Evolutionary conservation across 2,113 vertebrate genomes (phyloP).

Genomic region (Phyllostomus hastatus): DNA sequence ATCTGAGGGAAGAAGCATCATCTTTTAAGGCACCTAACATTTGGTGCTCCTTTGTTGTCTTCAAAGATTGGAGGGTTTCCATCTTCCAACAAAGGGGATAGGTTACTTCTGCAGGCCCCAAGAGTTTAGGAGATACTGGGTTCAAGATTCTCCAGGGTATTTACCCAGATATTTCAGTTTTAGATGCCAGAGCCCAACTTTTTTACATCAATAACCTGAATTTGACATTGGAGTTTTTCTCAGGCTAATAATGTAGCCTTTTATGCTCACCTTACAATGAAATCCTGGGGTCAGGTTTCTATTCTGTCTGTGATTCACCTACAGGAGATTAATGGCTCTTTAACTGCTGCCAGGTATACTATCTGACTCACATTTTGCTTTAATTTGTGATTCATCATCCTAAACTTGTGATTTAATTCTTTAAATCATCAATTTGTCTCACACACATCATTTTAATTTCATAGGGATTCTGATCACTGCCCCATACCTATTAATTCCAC

Average conservation of each 20-base stretch:
- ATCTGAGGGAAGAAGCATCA: background rate
- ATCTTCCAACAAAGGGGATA: background rate
- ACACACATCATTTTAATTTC: background rate
- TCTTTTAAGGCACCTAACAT: background rate
- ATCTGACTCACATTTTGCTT: background rate
- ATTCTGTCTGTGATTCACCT: background rate
- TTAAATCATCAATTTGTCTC: background rate
- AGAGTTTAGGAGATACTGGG: background rate
- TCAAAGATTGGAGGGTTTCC: background rate
- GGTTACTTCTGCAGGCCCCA: background rate
- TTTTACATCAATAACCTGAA: background rate
- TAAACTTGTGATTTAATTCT: background rate
- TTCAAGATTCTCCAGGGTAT: background rate
- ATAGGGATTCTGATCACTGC: background rate
- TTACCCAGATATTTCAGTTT: background rate
- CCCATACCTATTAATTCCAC: background rate
- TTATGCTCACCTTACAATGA: background rate
- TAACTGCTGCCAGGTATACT: background rate
- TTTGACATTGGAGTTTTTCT: background rate
- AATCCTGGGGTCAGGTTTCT: background rate
- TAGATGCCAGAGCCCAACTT: background rate
- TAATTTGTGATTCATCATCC: background rate
- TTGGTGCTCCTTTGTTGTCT: background rate
- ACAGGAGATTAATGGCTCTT: background rate
- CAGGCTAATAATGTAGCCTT: background rate